These are phyloP conservation scores for Crotalus helleri DNA, from an alignment of 2,113 vertebrate species.

Conservation along the genomic window DNA sequence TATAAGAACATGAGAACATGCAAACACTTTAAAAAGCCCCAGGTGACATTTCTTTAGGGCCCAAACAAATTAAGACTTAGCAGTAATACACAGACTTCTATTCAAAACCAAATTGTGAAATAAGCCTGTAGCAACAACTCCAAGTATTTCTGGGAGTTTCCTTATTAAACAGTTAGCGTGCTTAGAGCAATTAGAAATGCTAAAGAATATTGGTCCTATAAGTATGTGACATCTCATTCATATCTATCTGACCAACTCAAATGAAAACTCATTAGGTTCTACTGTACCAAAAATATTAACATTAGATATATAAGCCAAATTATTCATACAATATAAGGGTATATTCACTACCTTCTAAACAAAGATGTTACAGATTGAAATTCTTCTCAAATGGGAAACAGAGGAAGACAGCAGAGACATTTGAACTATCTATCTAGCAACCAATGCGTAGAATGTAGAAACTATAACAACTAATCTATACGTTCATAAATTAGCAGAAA, in stretches of 20 bases:
- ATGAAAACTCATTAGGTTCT: not conserved
- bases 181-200: not conserved
- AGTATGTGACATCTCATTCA: not conserved
- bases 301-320: not conserved
- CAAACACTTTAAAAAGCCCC: not conserved
- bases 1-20: not conserved
- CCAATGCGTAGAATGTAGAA: not conserved
- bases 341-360: not conserved
- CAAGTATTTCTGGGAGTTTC: not conserved
- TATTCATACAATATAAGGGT: not conserved
- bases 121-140: not conserved
- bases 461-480: not conserved
- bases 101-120: not conserved
- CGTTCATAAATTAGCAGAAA: not conserved
- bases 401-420: not conserved
- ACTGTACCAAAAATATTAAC: conserved; percentile 17
- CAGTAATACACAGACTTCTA: not conserved
- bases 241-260: not conserved
- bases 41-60: not conserved
- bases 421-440: not conserved
- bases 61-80: not conserved
- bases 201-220: not conserved
- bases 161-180: not conserved
- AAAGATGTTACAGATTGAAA: not conserved
- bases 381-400: not conserved